Base-by-base conservation (phyloP, 2,888 invertebrate genomes). In the Cantharis rustica region DNA sequence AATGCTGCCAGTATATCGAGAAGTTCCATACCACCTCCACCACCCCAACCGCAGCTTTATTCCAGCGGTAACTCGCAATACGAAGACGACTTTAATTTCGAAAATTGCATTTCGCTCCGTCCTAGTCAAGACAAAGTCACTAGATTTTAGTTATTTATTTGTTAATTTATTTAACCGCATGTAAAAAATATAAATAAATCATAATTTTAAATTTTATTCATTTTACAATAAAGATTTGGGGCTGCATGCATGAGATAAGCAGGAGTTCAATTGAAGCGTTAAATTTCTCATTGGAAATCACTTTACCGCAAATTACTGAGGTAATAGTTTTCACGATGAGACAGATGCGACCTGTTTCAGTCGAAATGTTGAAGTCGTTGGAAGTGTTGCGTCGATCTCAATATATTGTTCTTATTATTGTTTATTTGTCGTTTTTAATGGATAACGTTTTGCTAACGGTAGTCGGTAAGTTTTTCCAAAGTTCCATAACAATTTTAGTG, bases 381-480 rank as follows among this genome's bases (percentile, higher is more conserved):
- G 61, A 80, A 61, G 61, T 64, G 17, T 64, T 82, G 7, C 82
- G 82, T 78, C 81, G 84, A 75, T 85, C 86, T 5, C 87, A 88
- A 79, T 80, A 87, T 68, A 80, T 89, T 63, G 83, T 90, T 71
- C 91, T 93, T 74, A 81, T 89, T 20, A 89, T 93, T 77, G 92
- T 95, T 72, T 95, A 95, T 86, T 87, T 94, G 78, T 93, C 95
- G 1, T 92, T 95, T 86, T 91, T 95, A 83, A 88, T 95, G 86
- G 97, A 97, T 89, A 97, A 97, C 88, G 93, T 96, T 79, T 90
- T 97, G 17, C 90, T 97, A 68, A 97, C 97, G 47, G 95, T 96
- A 61, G 93, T 97, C 70, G 97, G 97, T 97, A 88, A 92, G 93
- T 88, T 20, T 16, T 76, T 61, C 66, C 16, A 16, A 66, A 69